A percentile compares a stretch with the other conserved stretches of the same genome.
These are phyloP conservation scores for Saccopteryx bilineata DNA, from an alignment of 2,113 vertebrate species.

Conservation along the genomic window DNA sequence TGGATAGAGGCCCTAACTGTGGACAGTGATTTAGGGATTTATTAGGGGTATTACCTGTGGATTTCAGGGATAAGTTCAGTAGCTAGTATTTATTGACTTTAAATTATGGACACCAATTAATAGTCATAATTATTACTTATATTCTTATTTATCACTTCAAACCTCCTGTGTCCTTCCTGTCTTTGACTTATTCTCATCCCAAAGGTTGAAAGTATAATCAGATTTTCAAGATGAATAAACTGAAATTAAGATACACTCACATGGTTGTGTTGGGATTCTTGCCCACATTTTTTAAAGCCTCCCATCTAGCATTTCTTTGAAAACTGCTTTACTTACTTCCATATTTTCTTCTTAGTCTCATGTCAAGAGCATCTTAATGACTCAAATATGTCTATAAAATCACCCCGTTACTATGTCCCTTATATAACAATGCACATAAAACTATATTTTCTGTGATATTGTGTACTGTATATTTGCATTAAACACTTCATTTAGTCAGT, in stretches of 20 bases:
- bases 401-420: constrained; percentile 77
- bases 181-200: constrained; percentile 64
- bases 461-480: constrained; percentile 72
- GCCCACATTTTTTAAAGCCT: constrained; percentile 77
- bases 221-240: constrained; percentile 68
- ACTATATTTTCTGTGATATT: constrained; percentile 66
- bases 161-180: constrained; percentile 29
- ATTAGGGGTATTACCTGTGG: background rate
- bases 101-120: background rate
- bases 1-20: accelerated
- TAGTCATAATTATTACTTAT: background rate
- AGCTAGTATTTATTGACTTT: constrained; percentile 29
- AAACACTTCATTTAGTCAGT: constrained; percentile 79
- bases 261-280: constrained; percentile 51
- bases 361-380: constrained; percentile 74
- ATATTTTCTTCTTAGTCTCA: constrained; percentile 80
- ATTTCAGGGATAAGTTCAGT: background rate
- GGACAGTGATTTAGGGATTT: background rate
- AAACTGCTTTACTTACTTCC: constrained; percentile 72
- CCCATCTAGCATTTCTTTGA: constrained; percentile 60
- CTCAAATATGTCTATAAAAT: constrained; percentile 78
- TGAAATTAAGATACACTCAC: constrained; percentile 71
- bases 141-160: constrained; percentile 50
- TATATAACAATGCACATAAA: constrained; percentile 73
- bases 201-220: constrained; percentile 54